These are phyloP conservation scores for Polydrusus pterygomalis DNA, from an alignment of 2,888 invertebrate species.

Conservation along the genomic window DNA sequence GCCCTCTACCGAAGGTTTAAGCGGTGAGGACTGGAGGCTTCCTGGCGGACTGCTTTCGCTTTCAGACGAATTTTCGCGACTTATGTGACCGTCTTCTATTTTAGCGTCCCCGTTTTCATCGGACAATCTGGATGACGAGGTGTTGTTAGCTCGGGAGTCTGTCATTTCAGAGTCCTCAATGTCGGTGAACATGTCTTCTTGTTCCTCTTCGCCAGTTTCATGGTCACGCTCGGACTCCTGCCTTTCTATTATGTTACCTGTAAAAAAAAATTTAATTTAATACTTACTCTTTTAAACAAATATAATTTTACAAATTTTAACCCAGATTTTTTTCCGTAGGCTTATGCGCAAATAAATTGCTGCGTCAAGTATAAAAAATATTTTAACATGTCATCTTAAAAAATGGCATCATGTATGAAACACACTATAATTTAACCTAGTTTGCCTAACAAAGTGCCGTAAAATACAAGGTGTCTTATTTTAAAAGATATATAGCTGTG, in stretches of 20 bases:
- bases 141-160: conserved; percentile 34
- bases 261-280: conserved; percentile 60
- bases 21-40: conserved; percentile 46
- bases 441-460: too few relatives aligned
- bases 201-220: conserved; percentile 46
- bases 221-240: conserved; percentile 65
- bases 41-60: not conserved
- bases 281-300: too few relatives aligned
- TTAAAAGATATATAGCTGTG: too few relatives aligned
- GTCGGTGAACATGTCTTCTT: conserved; percentile 63
- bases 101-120: conserved; percentile 37
- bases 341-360: too few relatives aligned
- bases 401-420: too few relatives aligned
- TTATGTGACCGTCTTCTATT: conserved; percentile 8
- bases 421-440: not conserved
- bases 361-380: too few relatives aligned
- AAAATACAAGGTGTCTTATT: too few relatives aligned
- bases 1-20: conserved; percentile 62
- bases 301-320: too few relatives aligned
- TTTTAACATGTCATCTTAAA: too few relatives aligned
- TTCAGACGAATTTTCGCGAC: conserved; percentile 10
- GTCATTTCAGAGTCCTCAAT: conserved; percentile 60
- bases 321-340: too few relatives aligned
- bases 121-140: not conserved
- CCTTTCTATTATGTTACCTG: conserved; percentile 78